Percentiles rank a stretch among this genome's conserved stretches.
phyloP scores from a whole-genome alignment of 2,113 vertebrate species.

The Esox niger region DNA sequence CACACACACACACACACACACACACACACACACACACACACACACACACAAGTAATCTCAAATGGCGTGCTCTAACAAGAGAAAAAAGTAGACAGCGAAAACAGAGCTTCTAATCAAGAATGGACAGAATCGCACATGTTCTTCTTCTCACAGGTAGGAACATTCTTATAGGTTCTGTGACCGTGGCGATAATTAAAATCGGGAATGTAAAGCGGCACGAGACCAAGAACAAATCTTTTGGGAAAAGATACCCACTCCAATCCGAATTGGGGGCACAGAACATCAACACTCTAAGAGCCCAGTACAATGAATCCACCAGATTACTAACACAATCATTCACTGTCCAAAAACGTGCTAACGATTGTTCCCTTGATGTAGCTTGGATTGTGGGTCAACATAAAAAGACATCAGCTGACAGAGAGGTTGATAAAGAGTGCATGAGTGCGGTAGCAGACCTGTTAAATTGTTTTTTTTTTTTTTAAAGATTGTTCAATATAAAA shows the following conservation, averaged over 20 bases:
- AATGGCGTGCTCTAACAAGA: too few relatives aligned
- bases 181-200: slow-evolving; percentile 16
- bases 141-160: too few relatives aligned
- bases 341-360: slow-evolving; percentile 15
- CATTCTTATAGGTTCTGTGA: slow-evolving; percentile 17
- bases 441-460: slow-evolving; percentile 19
- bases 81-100: too few relatives aligned
- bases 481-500: too few relatives aligned
- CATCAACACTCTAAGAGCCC: slow-evolving; percentile 22
- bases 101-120: too few relatives aligned
- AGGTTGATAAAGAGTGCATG: slow-evolving; percentile 10
- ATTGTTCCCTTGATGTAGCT: slow-evolving; percentile 18
- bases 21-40: too few relatives aligned
- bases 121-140: too few relatives aligned
- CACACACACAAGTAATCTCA: too few relatives aligned
- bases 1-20: too few relatives aligned
- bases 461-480: too few relatives aligned
- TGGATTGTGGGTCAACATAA: slow-evolving; percentile 32
- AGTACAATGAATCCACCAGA: slow-evolving; percentile 27
- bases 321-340: slow-evolving; percentile 18
- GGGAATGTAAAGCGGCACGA: slow-evolving; percentile 13
- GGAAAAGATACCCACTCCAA: slow-evolving; percentile 25
- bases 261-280: slow-evolving; percentile 26
- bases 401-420: slow-evolving; percentile 21
- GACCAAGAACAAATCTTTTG: slow-evolving; percentile 9